Percentiles rank a stretch among this genome's conserved stretches.
phyloP scores from a whole-genome alignment of 2,113 vertebrate species.

The Paratilapia polleni region DNA sequence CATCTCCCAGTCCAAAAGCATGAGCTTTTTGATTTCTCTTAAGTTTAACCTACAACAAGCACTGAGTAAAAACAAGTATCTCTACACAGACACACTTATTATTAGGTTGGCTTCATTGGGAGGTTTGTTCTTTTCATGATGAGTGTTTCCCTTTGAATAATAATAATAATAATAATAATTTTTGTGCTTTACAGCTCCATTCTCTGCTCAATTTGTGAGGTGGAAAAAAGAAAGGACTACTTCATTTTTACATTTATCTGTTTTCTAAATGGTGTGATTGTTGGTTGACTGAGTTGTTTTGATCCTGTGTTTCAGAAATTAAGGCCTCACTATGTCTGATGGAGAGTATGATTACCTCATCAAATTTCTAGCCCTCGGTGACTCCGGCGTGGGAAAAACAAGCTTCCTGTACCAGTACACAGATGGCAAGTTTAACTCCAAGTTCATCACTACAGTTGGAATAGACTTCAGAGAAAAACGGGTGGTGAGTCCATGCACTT shows the following conservation, averaged over 20 bases:
- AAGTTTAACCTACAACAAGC: not conserved
- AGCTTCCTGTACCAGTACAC: conserved; percentile 98
- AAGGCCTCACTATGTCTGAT: conserved; percentile 93
- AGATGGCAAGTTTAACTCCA: conserved; percentile 96
- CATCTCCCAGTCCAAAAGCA: too few species aligned
- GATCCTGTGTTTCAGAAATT: conserved; percentile 65
- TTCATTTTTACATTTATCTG: not conserved
- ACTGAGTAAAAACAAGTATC: not conserved
- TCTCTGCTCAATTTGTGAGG: not conserved
- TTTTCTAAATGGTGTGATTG: not conserved
- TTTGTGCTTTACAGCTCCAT: not conserved
- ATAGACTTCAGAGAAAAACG: conserved; percentile 99
- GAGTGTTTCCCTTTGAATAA: not conserved
- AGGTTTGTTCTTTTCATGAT: not conserved
- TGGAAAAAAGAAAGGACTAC: not conserved
- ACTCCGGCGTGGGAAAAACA: conserved; percentile 98
- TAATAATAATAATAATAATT: too few species aligned
- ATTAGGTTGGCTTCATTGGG: not conserved
- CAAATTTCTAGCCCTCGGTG: conserved; percentile 96
- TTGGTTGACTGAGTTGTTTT: conserved; percentile 5
- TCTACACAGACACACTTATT: not conserved
- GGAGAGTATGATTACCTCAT: conserved; percentile 99
- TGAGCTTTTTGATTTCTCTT: too few species aligned
- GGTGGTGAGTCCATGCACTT: conserved; percentile 85
- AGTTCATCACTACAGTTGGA: conserved; percentile 98